phyloP scores from a whole-genome alignment of 1,140 invertebrate species.

The Drosophila pallidifrons region DNA sequence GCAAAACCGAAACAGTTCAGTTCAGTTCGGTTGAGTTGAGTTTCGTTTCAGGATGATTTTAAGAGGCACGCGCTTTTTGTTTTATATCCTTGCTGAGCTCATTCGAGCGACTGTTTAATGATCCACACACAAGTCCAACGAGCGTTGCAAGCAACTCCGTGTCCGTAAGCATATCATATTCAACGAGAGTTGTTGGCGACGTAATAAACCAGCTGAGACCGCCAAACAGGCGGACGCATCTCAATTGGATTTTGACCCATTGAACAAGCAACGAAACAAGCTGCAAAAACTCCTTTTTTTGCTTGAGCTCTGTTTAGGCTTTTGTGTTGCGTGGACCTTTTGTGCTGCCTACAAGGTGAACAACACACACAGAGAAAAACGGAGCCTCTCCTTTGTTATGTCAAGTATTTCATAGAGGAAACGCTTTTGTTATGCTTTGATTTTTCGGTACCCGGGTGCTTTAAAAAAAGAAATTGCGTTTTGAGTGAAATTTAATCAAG shows the following conservation, averaged over 20 bases:
- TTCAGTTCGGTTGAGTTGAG: constrained; percentile 2
- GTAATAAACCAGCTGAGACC: constrained; percentile 10
- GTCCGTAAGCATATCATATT: constrained; percentile 6
- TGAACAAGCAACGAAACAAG: not conserved
- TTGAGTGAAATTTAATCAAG: constrained; percentile 70
- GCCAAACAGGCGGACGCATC: not conserved
- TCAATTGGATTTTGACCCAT: constrained; percentile 28
- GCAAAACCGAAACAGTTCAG: constrained; percentile 28
- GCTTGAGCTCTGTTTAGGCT: not conserved
- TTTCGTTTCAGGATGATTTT: constrained; percentile 21
- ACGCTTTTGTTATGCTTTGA: constrained; percentile 38
- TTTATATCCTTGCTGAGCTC: constrained; percentile 31
- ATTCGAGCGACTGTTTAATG: constrained; percentile 25
- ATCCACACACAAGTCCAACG: constrained; percentile 1
- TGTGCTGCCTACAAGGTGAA: constrained; percentile 12
- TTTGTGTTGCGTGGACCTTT: constrained; percentile 18
- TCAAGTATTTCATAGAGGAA: constrained; percentile 39
- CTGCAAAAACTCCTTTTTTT: constrained; percentile 1
- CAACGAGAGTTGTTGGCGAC: not conserved
- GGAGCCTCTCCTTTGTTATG: constrained; percentile 24
- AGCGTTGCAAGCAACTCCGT: not conserved
- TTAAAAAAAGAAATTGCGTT: constrained; percentile 39
- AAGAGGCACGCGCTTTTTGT: constrained; percentile 27
- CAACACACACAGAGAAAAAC: constrained; percentile 1
- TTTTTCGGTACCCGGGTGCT: constrained; percentile 20